Percentiles rank a stretch among this genome's conserved stretches.
Evolutionary conservation across 1,140 invertebrate species (phyloP).

Genomic region (Fopius arisanus): DNA sequence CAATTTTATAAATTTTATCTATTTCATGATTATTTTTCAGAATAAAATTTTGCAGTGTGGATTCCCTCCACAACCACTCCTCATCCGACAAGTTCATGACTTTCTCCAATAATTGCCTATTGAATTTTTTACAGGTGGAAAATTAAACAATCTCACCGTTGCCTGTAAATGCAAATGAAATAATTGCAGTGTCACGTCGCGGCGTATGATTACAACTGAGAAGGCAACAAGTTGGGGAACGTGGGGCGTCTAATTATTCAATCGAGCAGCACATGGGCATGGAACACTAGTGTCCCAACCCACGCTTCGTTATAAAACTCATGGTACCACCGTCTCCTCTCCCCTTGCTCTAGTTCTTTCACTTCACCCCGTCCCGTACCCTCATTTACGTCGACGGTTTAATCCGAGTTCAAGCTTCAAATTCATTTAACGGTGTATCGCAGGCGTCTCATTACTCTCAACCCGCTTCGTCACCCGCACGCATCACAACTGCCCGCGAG

Average conservation of each 20-base stretch:
- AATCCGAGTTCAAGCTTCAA: constrained; percentile 24
- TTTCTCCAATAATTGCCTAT: not conserved
- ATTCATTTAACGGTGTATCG: constrained; percentile 29
- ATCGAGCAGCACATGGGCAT: constrained; percentile 35
- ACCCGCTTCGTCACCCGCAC: constrained; percentile 9
- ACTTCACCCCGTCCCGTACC: not conserved
- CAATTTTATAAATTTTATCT: too few relatives aligned
- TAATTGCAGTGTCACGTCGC: not conserved
- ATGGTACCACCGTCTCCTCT: constrained; percentile 28
- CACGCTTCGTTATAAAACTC: constrained; percentile 44
- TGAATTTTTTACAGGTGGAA: not conserved
- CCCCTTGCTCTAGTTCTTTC: not conserved
- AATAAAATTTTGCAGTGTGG: too few relatives aligned
- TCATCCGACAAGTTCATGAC: too few relatives aligned
- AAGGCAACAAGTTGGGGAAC: constrained; percentile 29
- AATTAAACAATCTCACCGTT: not conserved
- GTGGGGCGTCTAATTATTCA: constrained; percentile 50
- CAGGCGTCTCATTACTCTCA: constrained; percentile 21
- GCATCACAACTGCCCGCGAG: not conserved
- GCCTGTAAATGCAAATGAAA: not conserved
- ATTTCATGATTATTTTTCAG: too few relatives aligned
- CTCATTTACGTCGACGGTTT: constrained; percentile 32
- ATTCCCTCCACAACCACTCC: too few relatives aligned
- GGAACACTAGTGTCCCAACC: constrained; percentile 29
- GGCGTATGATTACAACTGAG: constrained; percentile 6